Base-by-base conservation (phyloP, 1,140 invertebrate species). In the Coelopa frigida region DNA sequence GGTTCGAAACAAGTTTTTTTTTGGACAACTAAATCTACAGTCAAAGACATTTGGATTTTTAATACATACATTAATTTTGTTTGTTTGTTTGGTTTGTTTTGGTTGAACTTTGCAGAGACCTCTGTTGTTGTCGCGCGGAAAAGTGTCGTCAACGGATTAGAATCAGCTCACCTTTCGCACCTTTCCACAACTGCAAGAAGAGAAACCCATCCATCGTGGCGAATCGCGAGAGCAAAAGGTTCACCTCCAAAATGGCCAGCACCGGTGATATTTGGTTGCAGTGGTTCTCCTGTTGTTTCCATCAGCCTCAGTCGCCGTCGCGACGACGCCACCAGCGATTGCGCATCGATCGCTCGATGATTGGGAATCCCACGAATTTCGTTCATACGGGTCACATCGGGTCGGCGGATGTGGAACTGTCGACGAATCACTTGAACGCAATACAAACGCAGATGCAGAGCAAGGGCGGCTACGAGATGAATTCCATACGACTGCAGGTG, bases 291-390 rank as follows among this genome's bases (percentile, higher is more conserved):
- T 89, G 87, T 70, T 89, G 87, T 64, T 77, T 87, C 54, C 80
- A 81, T 32, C 83, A 87, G 58, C 80, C 81, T 36, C 78, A 78
- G 33, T 74, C 79, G 39, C 76, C 75, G 52, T 78, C 81, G 55
- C 72, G 80, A 46, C 76, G 78, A 56, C 76, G 78, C 53, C 73
- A 81, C 32, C 75, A 78, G 45, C 73, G 84, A 53, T 68, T 81
- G 53, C 81, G 84, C 70, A 90, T 94, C 74, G 91, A 94, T 70
- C 76, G 89, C 24, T 89, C 87, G 31, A 93, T 93, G 89, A 94
- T 94, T 58, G 86, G 91, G 40, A 80, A 81, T 44, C 91, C 91
- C 5, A 93, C 88, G 46, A 89, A 94, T 71, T 94, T 94, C 67
- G 82, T 87, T 49, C 91, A 94, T 62, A 92, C 89, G n/a, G 88